Percentiles rank a stretch among this genome's conserved stretches.
phyloP scores from a whole-genome alignment of 1,140 invertebrate genomes.

The Ceratosolen fusciceps region DNA sequence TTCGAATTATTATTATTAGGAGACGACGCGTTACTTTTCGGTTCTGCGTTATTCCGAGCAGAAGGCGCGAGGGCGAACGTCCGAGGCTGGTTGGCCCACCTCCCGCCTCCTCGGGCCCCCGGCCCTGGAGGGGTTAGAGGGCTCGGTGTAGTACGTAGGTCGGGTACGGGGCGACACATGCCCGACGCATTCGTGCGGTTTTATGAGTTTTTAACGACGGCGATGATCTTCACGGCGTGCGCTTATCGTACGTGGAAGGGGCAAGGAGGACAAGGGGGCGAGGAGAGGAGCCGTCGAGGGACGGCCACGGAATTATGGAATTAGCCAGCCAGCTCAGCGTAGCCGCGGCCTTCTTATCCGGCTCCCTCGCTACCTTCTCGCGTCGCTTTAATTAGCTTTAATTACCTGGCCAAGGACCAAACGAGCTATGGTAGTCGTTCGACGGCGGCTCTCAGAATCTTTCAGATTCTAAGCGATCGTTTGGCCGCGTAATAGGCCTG shows the following conservation, averaged over 20 bases:
- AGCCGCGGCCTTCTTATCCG: not conserved
- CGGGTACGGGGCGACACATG: constrained; percentile 35
- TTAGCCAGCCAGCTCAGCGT: not conserved
- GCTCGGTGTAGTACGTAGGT: not conserved
- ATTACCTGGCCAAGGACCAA: no score
- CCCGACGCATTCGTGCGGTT: constrained; percentile 21
- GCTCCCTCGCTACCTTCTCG: not conserved
- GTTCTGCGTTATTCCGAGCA: not conserved
- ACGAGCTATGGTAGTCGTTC: no score
- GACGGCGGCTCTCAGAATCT: not conserved
- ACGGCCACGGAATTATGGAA: constrained; percentile 39
- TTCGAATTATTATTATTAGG: no score
- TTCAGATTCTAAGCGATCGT: not conserved
- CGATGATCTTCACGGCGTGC: not conserved
- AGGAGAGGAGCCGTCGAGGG: no score
- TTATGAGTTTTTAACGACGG: constrained; percentile 48
- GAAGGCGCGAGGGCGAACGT: constrained; percentile 22
- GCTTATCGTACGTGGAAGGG: not conserved
- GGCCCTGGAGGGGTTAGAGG: no score
- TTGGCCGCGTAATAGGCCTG: constrained; percentile 5
- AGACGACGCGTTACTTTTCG: not conserved
- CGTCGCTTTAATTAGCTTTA: no score
- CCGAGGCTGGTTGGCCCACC: constrained; percentile 37
- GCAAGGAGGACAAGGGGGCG: no score
- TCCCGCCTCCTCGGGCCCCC: no score